Conservation (phyloP, 2,888 invertebrate genomes). For the Plebejus melissa region DNA sequence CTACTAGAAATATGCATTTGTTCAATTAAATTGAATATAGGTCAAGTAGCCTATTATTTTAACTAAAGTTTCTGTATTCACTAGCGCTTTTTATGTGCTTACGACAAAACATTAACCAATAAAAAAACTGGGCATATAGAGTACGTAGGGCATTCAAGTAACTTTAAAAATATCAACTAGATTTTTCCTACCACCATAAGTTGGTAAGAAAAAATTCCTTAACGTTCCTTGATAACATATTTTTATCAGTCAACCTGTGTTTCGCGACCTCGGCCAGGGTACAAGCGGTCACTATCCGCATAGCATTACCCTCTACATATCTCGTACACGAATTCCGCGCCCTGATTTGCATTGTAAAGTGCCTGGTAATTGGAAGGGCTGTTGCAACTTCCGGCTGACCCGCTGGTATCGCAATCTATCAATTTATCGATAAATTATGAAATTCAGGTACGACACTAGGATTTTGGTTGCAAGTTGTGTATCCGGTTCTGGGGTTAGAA, state of each 20-base stretch:
- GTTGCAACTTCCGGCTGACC: slow-evolving; percentile 19
- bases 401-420: slow-evolving; percentile 15
- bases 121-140: too few species aligned
- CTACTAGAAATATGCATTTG: too few species aligned
- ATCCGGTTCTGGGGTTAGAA: neutral
- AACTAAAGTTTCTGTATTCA: too few species aligned
- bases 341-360: slow-evolving; percentile 27
- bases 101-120: too few species aligned
- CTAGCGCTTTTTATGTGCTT: too few species aligned
- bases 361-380: neutral
- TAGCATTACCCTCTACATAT: slow-evolving; percentile 18
- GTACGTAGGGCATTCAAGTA: neutral
- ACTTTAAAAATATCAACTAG: neutral
- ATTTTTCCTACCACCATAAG: neutral
- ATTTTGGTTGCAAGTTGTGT: slow-evolving; percentile 1
- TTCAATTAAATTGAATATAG: too few species aligned
- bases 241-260: neutral
- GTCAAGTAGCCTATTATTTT: too few species aligned
- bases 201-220: too few species aligned
- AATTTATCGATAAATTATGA: slow-evolving; percentile 4
- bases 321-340: slow-evolving; percentile 22
- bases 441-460: neutral
- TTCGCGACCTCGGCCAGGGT: neutral
- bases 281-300: slow-evolving; percentile 14
- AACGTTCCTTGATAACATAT: neutral